Evolutionary conservation across 2,797 vertebrate species (phyloP).

Genomic region (Echeneis naucrates): DNA sequence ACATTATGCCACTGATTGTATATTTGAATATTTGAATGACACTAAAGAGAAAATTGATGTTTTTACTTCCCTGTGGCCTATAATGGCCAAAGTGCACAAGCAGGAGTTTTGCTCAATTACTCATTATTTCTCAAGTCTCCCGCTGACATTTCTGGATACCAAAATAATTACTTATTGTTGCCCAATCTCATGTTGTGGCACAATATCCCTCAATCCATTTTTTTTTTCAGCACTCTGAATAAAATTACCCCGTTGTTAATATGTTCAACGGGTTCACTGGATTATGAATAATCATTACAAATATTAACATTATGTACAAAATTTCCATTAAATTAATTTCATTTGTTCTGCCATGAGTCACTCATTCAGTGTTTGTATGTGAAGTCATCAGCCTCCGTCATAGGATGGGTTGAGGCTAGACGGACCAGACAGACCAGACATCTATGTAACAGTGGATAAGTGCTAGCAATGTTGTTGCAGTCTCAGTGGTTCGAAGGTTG

Average conservation of each 20-base stretch:
- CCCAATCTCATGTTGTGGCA: background rate
- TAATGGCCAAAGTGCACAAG: background rate
- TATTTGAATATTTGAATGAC: background rate
- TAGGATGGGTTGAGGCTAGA: constrained; percentile 24
- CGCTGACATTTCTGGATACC: constrained; percentile 3
- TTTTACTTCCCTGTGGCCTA: background rate
- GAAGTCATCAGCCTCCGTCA: constrained; percentile 20
- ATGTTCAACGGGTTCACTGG: background rate
- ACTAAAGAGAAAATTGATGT: background rate
- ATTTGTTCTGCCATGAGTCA: background rate
- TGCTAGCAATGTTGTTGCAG: constrained; percentile 23
- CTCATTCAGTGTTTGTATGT: constrained; percentile 7
- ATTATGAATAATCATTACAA: background rate
- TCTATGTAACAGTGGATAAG: constrained; percentile 41
- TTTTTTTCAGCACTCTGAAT: background rate
- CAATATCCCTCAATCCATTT: background rate
- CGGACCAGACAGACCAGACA: constrained; percentile 26
- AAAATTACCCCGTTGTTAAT: background rate
- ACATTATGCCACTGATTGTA: background rate
- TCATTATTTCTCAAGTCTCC: background rate
- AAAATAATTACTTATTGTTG: constrained; percentile 27
- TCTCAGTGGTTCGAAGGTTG: constrained; percentile 28
- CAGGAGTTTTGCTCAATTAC: constrained; percentile 4
- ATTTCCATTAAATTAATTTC: background rate
- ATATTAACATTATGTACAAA: background rate